These are phyloP conservation scores for Etheostoma spectabile DNA, from an alignment of 2,113 vertebrate genomes.

Conservation along the genomic window DNA sequence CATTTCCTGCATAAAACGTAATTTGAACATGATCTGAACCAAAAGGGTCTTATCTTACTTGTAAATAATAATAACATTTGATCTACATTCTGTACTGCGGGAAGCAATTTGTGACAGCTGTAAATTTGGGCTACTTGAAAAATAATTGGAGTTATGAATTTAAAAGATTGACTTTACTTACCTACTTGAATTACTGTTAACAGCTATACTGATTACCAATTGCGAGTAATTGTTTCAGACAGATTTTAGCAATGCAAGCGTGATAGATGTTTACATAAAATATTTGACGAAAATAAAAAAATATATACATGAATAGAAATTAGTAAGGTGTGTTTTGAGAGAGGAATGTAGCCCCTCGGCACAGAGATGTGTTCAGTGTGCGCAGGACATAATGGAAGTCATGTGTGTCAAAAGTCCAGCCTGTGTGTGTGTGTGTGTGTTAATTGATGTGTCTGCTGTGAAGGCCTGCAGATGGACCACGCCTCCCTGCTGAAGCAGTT, in stretches of 20 bases:
- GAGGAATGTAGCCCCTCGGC: background rate
- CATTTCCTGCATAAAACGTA: background rate
- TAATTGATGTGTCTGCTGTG: background rate
- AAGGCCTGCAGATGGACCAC: conserved; percentile 91
- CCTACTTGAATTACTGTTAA: too few relatives aligned
- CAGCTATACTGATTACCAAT: too few relatives aligned
- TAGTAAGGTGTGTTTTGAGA: background rate
- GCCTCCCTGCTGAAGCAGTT: conserved; percentile 91
- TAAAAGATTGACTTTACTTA: too few relatives aligned
- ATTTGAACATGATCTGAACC: background rate
- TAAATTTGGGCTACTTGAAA: too few relatives aligned
- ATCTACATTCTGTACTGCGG: background rate
- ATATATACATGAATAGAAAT: too few relatives aligned
- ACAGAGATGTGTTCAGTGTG: background rate
- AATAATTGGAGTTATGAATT: too few relatives aligned
- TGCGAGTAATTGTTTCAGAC: too few relatives aligned
- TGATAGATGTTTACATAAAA: background rate
- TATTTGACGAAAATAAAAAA: too few relatives aligned
- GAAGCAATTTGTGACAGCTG: background rate
- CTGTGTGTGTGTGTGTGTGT: background rate
- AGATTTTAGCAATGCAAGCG: too few relatives aligned
- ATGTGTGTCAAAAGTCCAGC: background rate
- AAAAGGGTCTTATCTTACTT: background rate
- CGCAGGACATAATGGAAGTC: background rate
- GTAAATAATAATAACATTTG: background rate